These are phyloP conservation scores for Phaetusa simplex DNA, from an alignment of 2,113 vertebrate genomes.

Conservation along the genomic window DNA sequence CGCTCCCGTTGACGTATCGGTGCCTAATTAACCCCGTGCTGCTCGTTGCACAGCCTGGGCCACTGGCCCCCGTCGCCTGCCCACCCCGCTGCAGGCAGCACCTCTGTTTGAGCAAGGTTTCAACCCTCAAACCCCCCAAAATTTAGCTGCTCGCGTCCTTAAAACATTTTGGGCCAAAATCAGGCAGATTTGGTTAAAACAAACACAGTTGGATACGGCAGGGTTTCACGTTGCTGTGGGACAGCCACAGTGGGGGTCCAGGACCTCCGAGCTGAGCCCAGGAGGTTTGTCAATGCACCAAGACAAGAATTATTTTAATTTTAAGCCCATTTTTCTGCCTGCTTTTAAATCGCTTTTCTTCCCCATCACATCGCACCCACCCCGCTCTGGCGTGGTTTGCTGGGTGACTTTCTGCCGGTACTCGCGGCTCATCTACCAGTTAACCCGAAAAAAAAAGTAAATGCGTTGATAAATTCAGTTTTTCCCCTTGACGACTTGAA, in stretches of 20 bases:
- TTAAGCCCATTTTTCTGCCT: neutral
- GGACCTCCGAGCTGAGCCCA: no score
- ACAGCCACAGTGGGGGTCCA: rapidly evolving
- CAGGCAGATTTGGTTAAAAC: neutral
- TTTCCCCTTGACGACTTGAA: neutral
- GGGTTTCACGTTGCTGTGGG: neutral
- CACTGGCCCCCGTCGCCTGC: neutral
- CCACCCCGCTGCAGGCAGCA: neutral
- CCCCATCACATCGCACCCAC: rapidly evolving
- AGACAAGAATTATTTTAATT: neutral
- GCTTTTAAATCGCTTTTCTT: neutral
- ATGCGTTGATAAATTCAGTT: neutral
- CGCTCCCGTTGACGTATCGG: rapidly evolving
- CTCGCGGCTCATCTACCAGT: rapidly evolving
- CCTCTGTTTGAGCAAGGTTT: no score
- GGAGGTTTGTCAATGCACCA: neutral
- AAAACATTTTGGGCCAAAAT: neutral
- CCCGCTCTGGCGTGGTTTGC: rapidly evolving
- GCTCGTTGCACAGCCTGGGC: neutral
- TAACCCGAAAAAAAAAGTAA: neutral
- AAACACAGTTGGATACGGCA: rapidly evolving
- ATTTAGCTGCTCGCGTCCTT: rapidly evolving
- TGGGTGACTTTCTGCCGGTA: neutral
- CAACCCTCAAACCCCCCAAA: no score
- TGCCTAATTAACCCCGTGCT: rapidly evolving